These are phyloP conservation scores for Osmerus mordax DNA, from an alignment of 2,113 vertebrate genomes.

Conservation along the genomic window DNA sequence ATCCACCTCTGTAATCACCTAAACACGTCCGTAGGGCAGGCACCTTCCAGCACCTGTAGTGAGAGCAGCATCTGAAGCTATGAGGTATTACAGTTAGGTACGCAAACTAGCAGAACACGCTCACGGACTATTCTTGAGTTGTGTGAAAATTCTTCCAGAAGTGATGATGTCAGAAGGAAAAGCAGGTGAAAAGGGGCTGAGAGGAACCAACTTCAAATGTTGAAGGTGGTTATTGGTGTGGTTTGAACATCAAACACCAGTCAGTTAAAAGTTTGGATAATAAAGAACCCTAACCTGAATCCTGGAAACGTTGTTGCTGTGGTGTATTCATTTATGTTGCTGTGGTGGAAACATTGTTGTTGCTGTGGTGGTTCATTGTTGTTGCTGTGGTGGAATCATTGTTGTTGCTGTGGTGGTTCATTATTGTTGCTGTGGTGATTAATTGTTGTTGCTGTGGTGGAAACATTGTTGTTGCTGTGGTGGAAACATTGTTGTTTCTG, in stretches of 20 bases:
- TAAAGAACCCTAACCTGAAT: background rate
- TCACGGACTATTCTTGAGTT: too few relatives aligned
- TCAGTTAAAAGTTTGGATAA: background rate
- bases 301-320: background rate
- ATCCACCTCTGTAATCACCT: conserved; percentile 18
- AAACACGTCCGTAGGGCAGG: background rate
- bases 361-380: background rate
- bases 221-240: background rate
- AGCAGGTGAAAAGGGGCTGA: background rate
- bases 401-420: too few relatives aligned
- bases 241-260: background rate
- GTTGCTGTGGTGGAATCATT: too few relatives aligned
- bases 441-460: too few relatives aligned
- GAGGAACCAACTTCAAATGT: background rate
- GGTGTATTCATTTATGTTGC: too few relatives aligned
- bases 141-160: too few relatives aligned
- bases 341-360: too few relatives aligned
- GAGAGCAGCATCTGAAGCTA: too few relatives aligned
- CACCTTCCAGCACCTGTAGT: background rate
- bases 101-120: too few relatives aligned
- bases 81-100: too few relatives aligned
- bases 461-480: background rate
- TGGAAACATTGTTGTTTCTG: background rate
- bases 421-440: too few relatives aligned
- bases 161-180: too few relatives aligned